These are phyloP conservation scores for Lypha dubia DNA, from an alignment of 2,888 invertebrate genomes.

Conservation along the genomic window DNA sequence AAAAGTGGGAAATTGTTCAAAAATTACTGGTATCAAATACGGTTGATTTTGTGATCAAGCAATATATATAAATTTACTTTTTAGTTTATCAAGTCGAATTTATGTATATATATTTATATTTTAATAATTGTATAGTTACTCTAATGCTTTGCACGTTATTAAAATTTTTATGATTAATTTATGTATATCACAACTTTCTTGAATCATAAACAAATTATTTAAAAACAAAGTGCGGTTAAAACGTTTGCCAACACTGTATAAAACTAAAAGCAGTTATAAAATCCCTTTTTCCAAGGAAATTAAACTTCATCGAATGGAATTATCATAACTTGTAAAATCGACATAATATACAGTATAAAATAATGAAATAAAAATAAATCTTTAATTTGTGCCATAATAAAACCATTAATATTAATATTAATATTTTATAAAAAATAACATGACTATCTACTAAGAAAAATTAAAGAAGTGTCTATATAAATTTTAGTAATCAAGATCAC, in stretches of 20 bases:
- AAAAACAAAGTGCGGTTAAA: background rate
- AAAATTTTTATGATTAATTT: too few relatives aligned
- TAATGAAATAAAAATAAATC: constrained; percentile 46
- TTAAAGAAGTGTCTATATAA: background rate
- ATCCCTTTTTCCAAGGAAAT: constrained; percentile 69
- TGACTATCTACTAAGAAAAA: background rate
- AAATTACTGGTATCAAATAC: background rate
- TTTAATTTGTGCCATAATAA: constrained; percentile 34
- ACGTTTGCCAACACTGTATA: constrained; percentile 48
- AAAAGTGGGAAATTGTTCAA: too few relatives aligned
- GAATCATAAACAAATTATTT: background rate
- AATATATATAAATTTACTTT: too few relatives aligned
- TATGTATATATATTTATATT: too few relatives aligned
- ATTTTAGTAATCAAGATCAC: background rate
- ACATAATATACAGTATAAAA: constrained; percentile 48
- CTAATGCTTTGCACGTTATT: too few relatives aligned
- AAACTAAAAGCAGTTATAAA: constrained; percentile 66
- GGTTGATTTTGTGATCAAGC: too few relatives aligned
- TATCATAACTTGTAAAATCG: constrained; percentile 52
- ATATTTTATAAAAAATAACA: constrained; percentile 29
- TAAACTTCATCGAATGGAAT: constrained; percentile 60
- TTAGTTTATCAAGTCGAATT: too few relatives aligned
- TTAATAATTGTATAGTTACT: too few relatives aligned
- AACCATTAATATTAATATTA: background rate
- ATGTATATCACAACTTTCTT: too few relatives aligned